A percentile compares a stretch with the other conserved stretches of the same genome.
These are phyloP conservation scores for Campylomormyrus tamandua DNA, from an alignment of 2,113 vertebrate species.

Conservation along the genomic window DNA sequence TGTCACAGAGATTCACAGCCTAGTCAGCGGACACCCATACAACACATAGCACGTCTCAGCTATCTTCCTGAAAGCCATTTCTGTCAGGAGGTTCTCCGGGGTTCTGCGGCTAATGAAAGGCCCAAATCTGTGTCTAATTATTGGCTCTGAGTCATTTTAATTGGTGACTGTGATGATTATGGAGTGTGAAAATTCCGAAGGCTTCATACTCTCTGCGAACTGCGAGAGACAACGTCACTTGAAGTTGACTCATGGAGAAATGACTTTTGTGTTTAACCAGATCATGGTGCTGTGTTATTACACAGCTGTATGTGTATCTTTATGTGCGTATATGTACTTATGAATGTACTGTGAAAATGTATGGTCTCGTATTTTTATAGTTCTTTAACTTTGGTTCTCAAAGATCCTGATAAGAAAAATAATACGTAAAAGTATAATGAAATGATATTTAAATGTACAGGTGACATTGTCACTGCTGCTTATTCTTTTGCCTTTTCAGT, in stretches of 20 bases:
- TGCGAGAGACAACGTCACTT: background rate
- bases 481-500: background rate
- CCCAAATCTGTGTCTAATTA: slow-evolving; percentile 4
- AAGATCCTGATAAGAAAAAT: background rate
- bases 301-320: background rate
- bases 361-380: background rate
- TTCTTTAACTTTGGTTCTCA: background rate
- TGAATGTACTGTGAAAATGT: background rate
- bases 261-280: background rate
- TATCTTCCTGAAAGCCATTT: background rate
- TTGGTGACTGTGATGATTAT: background rate
- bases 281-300: background rate
- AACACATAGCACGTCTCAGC: background rate
- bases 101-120: background rate
- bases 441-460: background rate
- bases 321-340: background rate
- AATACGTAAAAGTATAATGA: background rate
- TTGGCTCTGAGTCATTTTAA: background rate
- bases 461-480: background rate
- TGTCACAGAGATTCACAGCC: background rate
- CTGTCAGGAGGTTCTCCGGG: background rate
- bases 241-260: background rate
- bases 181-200: background rate
- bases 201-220: background rate
- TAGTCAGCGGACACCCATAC: background rate